Conservation (phyloP, 2,797 vertebrate species). For the Microtus californicus region DNA sequence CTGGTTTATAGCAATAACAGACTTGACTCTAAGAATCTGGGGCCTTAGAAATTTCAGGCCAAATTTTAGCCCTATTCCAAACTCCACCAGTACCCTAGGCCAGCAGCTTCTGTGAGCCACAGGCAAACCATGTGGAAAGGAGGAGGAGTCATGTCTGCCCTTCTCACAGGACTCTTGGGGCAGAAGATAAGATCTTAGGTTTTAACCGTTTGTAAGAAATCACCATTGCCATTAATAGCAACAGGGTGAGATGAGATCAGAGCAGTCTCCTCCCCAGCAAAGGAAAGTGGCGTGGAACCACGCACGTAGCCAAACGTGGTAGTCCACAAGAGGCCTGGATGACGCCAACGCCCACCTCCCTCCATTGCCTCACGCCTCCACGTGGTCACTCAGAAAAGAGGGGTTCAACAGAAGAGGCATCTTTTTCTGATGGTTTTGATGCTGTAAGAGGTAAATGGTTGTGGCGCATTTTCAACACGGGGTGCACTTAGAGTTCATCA, state of each 20-base stretch:
- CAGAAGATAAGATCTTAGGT: not conserved
- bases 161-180: not conserved
- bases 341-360: not conserved
- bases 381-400: not conserved
- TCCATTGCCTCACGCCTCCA: fast-evolving
- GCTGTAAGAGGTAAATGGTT: not conserved
- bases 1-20: not conserved
- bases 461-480: fast-evolving
- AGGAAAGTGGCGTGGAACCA: not conserved
- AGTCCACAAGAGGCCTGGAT: not conserved
- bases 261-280: not conserved
- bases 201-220: not conserved
- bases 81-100: not conserved
- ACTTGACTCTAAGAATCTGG: not conserved
- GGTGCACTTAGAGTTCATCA: not conserved
- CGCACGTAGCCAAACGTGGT: not conserved
- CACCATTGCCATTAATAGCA: not conserved
- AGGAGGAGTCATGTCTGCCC: not conserved
- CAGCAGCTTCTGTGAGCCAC: not conserved
- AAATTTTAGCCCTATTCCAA: not conserved
- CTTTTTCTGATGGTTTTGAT: not conserved
- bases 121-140: not conserved
- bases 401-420: not conserved
- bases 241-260: not conserved
- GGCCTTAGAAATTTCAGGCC: not conserved